These are phyloP conservation scores for Prunella fulvescens DNA, from an alignment of 2,113 vertebrate species.

Conservation along the genomic window DNA sequence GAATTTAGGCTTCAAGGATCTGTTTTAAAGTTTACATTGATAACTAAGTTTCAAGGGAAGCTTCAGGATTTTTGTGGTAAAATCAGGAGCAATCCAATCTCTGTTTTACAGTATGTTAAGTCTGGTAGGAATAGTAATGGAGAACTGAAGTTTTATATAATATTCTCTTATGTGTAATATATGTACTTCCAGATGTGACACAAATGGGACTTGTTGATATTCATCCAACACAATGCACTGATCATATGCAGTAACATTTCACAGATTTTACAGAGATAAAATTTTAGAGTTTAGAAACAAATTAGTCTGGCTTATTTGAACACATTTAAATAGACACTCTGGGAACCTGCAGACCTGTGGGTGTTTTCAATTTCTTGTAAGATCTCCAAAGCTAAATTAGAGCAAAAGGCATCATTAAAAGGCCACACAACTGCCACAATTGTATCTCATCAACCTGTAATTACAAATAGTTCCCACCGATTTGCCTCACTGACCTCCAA, in stretches of 20 bases:
- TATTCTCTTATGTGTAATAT: neutral
- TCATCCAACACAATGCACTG: neutral
- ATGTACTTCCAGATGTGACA: slow-evolving; percentile 4
- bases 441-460: slow-evolving; percentile 22
- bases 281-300: neutral
- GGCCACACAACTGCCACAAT: neutral
- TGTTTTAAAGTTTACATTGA: neutral
- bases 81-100: neutral
- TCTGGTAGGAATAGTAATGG: neutral
- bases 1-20: neutral
- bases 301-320: neutral
- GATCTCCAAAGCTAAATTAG: slow-evolving; percentile 6
- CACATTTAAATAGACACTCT: neutral
- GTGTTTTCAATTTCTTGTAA: neutral
- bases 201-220: neutral
- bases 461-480: neutral
- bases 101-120: neutral
- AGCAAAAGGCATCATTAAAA: neutral
- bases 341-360: neutral
- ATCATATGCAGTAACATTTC: neutral
- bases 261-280: neutral
- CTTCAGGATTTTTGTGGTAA: neutral
- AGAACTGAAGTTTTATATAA: neutral
- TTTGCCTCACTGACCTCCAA: slow-evolving; percentile 15
- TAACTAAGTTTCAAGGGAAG: neutral